phyloP scores from a whole-genome alignment of 30 jellyfish, hydroid and myxozoan species.

The Turritopsis dohrnii region DNA sequence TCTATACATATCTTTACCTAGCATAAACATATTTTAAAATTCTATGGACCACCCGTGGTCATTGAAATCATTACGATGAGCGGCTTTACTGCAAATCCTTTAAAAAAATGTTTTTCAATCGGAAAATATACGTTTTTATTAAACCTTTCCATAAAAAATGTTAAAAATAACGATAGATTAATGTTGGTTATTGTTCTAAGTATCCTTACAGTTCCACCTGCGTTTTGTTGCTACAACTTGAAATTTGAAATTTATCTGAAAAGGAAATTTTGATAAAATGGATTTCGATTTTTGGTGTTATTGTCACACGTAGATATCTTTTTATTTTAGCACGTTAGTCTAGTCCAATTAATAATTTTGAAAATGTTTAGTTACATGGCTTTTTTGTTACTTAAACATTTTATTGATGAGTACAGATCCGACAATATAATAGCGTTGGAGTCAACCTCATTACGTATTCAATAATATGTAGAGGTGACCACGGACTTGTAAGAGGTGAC shows the following conservation, averaged over 20 bases:
- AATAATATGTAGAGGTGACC: too few relatives aligned
- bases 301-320: neutral
- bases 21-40: neutral
- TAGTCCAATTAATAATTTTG: too few relatives aligned
- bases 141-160: neutral
- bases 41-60: neutral
- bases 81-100: neutral
- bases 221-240: neutral
- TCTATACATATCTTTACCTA: neutral
- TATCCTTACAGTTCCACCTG: neutral
- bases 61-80: neutral
- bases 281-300: neutral
- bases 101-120: neutral
- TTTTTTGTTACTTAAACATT: too few relatives aligned
- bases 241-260: too few relatives aligned
- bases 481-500: too few relatives aligned
- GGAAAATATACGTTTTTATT: neutral
- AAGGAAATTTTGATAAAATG: neutral
- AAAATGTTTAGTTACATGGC: too few relatives aligned
- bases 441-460: too few relatives aligned
- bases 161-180: neutral
- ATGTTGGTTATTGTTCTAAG: neutral
- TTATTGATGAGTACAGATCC: too few relatives aligned
- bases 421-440: too few relatives aligned
- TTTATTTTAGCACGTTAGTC: too few relatives aligned